Evolutionary conservation across 2,113 vertebrate genomes (phyloP), one percentile per base, ranked within the genome.

Genomic region (Crotalus tigris): DNA sequence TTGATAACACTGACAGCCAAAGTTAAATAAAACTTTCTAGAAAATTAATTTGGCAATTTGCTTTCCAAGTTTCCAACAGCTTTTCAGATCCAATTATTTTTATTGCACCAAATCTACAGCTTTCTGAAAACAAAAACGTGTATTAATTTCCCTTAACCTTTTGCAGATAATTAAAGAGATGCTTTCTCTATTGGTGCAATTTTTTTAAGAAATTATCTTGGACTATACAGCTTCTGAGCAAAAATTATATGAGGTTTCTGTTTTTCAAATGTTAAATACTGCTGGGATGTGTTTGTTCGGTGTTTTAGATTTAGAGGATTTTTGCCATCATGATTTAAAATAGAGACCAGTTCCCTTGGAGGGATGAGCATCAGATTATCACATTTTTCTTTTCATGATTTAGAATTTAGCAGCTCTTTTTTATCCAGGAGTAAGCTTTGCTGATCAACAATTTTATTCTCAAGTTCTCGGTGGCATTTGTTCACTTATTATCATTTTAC

Each of bases 41-140:
- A 92, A 95, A 94, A 94, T 13, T 0, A 91, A 29, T 17, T 44
- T 94, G 93, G 94, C 88, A 58, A 0, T 39, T 5, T 94, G 94
- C 92, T 93, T 87, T 61, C 53, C 88, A 94, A 55, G 33, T 58
- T 90, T 93, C 89, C 19, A 85, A 44, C 15, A 0, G 3, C 49
- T 54, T 0, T 49, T 86, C 92, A 0, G 0, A 1, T 29, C 85
- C 49, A 59, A 4, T 33, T 1, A 2, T 59, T 2, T 0, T 75
- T 44, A 55, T 92, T 89, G 55, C 39, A 92, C 88, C 4, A 4
- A 88, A 94, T 85, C 88, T 39, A 0, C 0, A 54, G 0, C 33
- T 13, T 23, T 26, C 91, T 89, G 69, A 19, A 59, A 59, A 58
- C n/a, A 54, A 54, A n/a, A 53, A 85, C 13, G 13, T 23, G 3